A percentile compares a stretch with the other conserved stretches of the same genome.
These are phyloP conservation scores for Acrocyrtus sp. DNA, from an alignment of 2,888 invertebrate genomes.

Conservation along the genomic window DNA sequence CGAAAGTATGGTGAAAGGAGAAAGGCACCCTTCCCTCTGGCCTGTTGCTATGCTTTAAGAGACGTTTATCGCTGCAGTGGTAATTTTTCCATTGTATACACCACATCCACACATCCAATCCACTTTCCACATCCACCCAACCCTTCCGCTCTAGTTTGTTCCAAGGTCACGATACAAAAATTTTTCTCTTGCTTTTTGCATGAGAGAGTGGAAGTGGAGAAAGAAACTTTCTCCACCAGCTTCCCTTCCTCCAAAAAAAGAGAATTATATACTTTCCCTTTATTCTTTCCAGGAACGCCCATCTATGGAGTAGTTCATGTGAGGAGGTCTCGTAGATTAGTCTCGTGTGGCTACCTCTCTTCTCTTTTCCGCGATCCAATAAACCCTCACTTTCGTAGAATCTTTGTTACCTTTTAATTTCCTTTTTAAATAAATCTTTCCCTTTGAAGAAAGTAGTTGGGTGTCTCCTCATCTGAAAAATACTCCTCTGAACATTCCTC, in stretches of 20 bases:
- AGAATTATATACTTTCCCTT: neutral
- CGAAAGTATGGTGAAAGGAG: no score
- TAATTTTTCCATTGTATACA: neutral
- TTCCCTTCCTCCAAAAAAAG: no score
- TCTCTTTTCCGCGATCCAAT: neutral
- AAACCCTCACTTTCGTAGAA: neutral
- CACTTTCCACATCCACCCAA: constrained; percentile 4
- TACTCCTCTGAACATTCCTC: neutral
- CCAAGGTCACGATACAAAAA: constrained; percentile 4
- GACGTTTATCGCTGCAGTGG: neutral
- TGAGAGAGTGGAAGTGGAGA: neutral
- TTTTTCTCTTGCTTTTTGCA: neutral
- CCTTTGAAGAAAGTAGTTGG: neutral
- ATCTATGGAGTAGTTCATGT: neutral
- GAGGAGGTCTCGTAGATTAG: neutral
- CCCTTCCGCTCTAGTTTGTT: constrained; percentile 21
- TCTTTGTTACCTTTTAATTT: no score
- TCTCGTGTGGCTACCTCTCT: neutral
- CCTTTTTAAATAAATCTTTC: no score
- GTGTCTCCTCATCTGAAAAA: no score
- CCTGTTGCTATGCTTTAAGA: constrained; percentile 12
- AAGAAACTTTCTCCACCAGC: neutral
- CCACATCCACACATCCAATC: no score
- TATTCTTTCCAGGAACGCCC: constrained; percentile 3
- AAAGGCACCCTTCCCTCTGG: no score